Evolutionary conservation across 2,888 invertebrate genomes (phyloP), one percentile per base, ranked within the genome.

Genomic region (Linyphia triangularis): DNA sequence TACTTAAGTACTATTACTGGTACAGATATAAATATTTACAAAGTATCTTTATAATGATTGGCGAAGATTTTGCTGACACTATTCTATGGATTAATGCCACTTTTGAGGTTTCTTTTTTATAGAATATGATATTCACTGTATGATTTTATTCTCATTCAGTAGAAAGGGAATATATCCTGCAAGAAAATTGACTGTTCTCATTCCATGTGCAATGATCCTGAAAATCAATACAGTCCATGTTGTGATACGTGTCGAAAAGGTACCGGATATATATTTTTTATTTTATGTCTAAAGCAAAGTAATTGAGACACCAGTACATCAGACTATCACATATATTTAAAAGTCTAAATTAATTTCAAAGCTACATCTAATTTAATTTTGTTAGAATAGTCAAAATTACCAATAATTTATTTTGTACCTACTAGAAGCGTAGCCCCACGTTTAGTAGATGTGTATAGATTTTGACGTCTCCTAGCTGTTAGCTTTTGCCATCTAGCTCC

Each of bases 121-220:
- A n/a, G n/a, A n/a, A n/a, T n/a, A n/a, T 24, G 28, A 59, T 51
- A 19, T 57, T 57, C 9, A 16, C 2, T 3, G n/a, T n/a, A 51
- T 51, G 28, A n/a, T 77, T 7, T 43, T 59, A 40, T 65, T 69
- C 51, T 77, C 37, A 63, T 83, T 78, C 30, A 78, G 82, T 88
- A 88, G 88, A 88, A 88, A 83, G 88, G 88, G 75, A 84, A 88
- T 65, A 77, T 88, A 63, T 61, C 77, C 4, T 88, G 88, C 22
- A 40, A 72, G 57, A 51, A 61, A 78, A 70, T 83, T 33, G 88
- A 88, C 28, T 88, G 88, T 26, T 61, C 33, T 22, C 72, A 83
- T 37, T 43, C 72, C 2, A 63, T 59, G 22, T 88, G 88, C 28
- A 33, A 51, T 24, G 69, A 78, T 51, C 61, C 19, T 26, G 33